These are phyloP conservation scores for Austrofundulus limnaeus DNA, from an alignment of 2,113 vertebrate genomes.

Conservation along the genomic window DNA sequence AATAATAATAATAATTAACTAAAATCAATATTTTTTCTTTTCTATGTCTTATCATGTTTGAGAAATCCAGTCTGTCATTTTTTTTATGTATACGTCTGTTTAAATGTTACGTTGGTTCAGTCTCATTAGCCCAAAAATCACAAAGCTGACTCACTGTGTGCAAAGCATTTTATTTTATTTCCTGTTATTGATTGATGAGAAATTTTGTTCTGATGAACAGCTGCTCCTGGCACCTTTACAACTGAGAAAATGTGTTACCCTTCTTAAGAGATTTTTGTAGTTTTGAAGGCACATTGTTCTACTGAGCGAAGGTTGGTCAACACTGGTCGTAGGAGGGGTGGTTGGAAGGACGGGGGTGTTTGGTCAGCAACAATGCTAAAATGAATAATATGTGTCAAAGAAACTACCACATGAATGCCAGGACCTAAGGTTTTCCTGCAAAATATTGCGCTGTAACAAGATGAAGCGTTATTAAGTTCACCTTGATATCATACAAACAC, in stretches of 20 bases:
- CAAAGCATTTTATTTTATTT: background rate
- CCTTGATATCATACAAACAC: background rate
- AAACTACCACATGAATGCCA: background rate
- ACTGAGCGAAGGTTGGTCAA: background rate
- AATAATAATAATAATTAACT: no score
- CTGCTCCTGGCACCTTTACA: no score
- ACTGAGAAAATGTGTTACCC: no score
- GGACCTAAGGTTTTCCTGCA: background rate
- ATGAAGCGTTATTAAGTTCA: background rate
- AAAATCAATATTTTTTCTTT: background rate
- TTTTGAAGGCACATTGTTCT: background rate
- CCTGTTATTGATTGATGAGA: background rate
- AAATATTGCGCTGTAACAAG: background rate
- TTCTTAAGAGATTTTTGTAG: no score
- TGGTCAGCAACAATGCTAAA: background rate
- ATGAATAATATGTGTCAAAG: background rate
- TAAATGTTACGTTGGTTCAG: background rate
- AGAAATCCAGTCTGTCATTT: conserved; percentile 4
- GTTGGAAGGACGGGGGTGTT: background rate
- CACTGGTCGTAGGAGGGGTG: no score
- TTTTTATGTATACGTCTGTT: background rate
- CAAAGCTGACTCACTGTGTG: background rate
- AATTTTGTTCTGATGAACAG: background rate
- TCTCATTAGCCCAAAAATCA: background rate
- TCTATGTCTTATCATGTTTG: background rate